Evolutionary conservation across 2,113 vertebrate species (phyloP).

Genomic region (Takifugu flavidus): DNA sequence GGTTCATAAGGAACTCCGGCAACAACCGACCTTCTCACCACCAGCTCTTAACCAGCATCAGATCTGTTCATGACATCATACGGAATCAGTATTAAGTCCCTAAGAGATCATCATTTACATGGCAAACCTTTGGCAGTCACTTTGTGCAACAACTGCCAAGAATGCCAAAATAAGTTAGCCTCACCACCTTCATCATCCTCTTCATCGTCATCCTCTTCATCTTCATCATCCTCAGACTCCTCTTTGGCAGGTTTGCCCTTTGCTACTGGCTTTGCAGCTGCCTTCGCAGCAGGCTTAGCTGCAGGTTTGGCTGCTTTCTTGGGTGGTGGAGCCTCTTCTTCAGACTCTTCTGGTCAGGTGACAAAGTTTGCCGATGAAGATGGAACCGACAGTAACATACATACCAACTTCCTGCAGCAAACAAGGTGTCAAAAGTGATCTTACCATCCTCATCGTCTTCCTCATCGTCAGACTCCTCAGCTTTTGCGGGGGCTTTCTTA

Average conservation of each 20-base stretch:
- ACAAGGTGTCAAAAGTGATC: conserved; percentile 45
- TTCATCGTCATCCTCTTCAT: conserved; percentile 70
- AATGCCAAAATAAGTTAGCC: not conserved
- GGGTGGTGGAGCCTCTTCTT: conserved; percentile 73
- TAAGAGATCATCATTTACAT: conserved; percentile 75
- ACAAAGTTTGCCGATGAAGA: conserved; percentile 58
- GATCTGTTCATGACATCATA: conserved; percentile 71
- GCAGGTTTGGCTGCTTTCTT: conserved; percentile 52
- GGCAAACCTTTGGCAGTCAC: not conserved
- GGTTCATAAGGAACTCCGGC: not conserved
- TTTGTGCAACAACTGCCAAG: not conserved
- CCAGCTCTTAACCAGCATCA: conserved; percentile 60
- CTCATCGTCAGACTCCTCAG: conserved; percentile 76
- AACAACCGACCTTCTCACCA: not conserved
- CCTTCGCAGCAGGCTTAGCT: conserved; percentile 52
- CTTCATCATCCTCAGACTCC: conserved; percentile 74
- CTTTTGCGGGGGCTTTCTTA: conserved; percentile 53
- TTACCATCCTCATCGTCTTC: conserved; percentile 75
- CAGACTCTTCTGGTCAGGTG: conserved; percentile 61
- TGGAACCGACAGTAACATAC: conserved; percentile 59
- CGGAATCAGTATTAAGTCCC: conserved; percentile 88
- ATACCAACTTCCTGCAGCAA: conserved; percentile 51
- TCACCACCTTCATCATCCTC: conserved; percentile 56
- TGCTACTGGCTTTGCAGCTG: conserved; percentile 59
- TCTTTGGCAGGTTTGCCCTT: conserved; percentile 56